Conservation (phyloP, 2,113 vertebrate genomes). For the Shinisaurus crocodilurus region DNA sequence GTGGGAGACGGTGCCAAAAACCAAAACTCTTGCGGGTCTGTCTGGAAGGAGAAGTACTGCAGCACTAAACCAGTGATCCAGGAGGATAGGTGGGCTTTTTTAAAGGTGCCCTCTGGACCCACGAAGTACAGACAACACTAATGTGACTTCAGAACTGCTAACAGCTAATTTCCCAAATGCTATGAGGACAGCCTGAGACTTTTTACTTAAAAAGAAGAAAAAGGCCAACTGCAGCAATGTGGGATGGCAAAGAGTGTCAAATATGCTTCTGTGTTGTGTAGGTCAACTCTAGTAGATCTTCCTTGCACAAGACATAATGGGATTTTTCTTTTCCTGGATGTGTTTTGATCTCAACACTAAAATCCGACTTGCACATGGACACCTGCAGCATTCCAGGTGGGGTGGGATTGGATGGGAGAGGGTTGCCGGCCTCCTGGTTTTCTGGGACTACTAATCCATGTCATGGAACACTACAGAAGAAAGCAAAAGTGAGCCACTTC, state of each 20-base stretch:
- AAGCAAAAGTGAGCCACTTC: slow-evolving; percentile 9
- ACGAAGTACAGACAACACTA: not conserved
- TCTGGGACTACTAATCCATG: not conserved
- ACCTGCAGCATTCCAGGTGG: not conserved
- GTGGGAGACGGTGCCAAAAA: slow-evolving; percentile 19
- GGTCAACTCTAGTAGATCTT: slow-evolving; percentile 66
- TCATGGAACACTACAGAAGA: slow-evolving; percentile 44
- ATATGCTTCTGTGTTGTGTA: slow-evolving; percentile 54
- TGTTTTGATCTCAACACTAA: slow-evolving; percentile 66
- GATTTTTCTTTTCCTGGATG: slow-evolving; percentile 37
- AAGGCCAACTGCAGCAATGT: not conserved
- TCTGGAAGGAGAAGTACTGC: not conserved
- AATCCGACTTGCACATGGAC: not conserved
- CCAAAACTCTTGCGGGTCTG: not conserved
- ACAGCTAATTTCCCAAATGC: not conserved
- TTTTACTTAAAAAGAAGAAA: rapidly evolving
- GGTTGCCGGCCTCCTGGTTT: not conserved
- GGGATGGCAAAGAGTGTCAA: slow-evolving; percentile 45
- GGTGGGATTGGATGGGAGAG: not conserved
- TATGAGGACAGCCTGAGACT: not conserved
- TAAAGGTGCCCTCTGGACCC: not conserved
- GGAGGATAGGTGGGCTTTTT: slow-evolving; percentile 1
- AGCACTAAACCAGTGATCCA: not conserved
- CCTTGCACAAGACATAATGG: slow-evolving; percentile 61
- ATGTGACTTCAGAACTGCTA: slow-evolving; percentile 12